Percentiles rank a stretch among this genome's conserved stretches.
phyloP scores from a whole-genome alignment of 2,888 invertebrate genomes.

The Athalia rosae region DNA sequence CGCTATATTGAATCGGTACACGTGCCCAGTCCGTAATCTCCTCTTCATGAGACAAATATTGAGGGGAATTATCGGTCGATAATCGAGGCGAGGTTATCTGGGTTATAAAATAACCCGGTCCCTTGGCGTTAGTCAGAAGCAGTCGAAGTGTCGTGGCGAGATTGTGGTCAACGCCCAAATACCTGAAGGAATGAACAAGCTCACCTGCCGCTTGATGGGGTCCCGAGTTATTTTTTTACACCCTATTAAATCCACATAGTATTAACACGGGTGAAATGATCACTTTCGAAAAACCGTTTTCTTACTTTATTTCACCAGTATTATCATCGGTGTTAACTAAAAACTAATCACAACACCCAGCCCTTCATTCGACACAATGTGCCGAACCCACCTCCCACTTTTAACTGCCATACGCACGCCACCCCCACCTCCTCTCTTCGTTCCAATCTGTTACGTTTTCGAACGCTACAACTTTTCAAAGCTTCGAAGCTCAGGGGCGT shows the following conservation, averaged over 20 bases:
- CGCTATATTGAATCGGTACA: too few species aligned
- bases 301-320: neutral
- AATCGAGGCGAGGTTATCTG: neutral
- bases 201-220: constrained; percentile 38
- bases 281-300: constrained; percentile 1
- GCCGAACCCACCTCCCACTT: constrained; percentile 42
- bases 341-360: constrained; percentile 41
- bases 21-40: neutral
- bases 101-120: neutral
- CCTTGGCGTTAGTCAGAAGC: constrained; percentile 19
- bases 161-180: constrained; percentile 50
- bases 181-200: constrained; percentile 40
- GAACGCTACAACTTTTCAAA: neutral
- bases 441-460: constrained; percentile 8
- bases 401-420: constrained; percentile 24
- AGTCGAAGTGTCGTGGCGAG: constrained; percentile 24
- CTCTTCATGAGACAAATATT: neutral
- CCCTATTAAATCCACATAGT: constrained; percentile 32
- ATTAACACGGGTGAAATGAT: neutral
- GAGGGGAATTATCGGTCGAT: neutral
- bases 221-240: neutral
- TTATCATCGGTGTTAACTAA: constrained; percentile 18
- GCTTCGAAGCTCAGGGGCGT: constrained; percentile 19
- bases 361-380: constrained; percentile 20
- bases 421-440: constrained; percentile 9